Evolutionary conservation across 2,888 invertebrate genomes (phyloP), one percentile per base, ranked within the genome.

Genomic region (Allolobophora icterica): DNA sequence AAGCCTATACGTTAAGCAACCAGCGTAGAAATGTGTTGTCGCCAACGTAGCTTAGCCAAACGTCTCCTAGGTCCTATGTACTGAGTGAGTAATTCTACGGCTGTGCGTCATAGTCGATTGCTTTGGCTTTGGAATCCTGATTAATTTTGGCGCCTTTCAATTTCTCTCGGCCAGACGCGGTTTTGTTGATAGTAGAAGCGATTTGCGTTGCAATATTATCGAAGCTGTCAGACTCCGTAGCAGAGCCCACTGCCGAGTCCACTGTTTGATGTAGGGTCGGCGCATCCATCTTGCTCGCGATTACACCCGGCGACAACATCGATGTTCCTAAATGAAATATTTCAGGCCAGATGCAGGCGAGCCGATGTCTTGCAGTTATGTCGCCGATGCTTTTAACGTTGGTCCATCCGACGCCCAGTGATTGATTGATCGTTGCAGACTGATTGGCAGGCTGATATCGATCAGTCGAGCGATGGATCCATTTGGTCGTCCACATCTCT

Each of bases 361-460:
- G 30, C 71, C 71, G 71, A 71, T 71, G 71, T 71, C 71, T n/a
- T 71, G 71, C 71, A n/a, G 71, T n/a, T 0, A 6, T 30, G 30
- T 71, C 71, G 71, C 71, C 71, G n/a, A n/a, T n/a, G 71, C 71
- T 71, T 71, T 71, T 71, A 71, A 71, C 8, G 71, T 30, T 0
- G 30, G n/a, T 13, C 17, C 17, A 8, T 71, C 30, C 71, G 71
- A 71, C 1, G 17, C n/a, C n/a, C n/a, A 0, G 11, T n/a, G 30
- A 71, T n/a, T 71, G 71, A 71, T 71, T 71, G 71, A 71, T 71
- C 30, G 30, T 0, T 71, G 71, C n/a, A 13, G 71, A 13, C 15
- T 71, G 71, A 71, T 71, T 71, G 71, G 71, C 71, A 71, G 71
- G 71, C n/a, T 71, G 71, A 71, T 71, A 71, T 71, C 71, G n/a